phyloP scores from a whole-genome alignment of 2,797 vertebrate genomes.

The Falco naumanni region DNA sequence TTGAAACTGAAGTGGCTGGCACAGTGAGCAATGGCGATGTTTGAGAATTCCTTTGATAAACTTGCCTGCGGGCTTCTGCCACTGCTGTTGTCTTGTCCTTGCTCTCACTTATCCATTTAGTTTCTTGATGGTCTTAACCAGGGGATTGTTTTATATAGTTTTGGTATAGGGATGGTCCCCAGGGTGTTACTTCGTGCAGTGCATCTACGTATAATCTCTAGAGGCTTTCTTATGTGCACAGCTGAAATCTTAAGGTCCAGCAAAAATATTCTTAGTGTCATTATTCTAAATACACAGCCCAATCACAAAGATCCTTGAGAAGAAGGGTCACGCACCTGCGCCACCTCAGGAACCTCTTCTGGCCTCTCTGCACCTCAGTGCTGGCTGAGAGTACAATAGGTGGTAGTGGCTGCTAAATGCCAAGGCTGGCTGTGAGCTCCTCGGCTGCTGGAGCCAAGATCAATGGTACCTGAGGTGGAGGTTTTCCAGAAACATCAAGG shows the following conservation, averaged over 20 bases:
- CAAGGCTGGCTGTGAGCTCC: background rate
- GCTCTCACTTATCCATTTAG: background rate
- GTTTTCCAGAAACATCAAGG: background rate
- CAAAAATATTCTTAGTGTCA: background rate
- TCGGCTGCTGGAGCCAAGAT: background rate
- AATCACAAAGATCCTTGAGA: rapidly evolving
- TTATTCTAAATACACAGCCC: background rate
- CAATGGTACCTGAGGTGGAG: background rate
- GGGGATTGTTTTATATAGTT: background rate
- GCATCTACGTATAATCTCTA: background rate
- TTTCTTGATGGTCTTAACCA: background rate
- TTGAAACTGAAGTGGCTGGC: background rate
- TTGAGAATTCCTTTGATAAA: background rate
- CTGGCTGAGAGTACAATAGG: background rate
- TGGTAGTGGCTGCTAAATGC: background rate
- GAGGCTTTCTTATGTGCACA: background rate
- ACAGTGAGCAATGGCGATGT: background rate
- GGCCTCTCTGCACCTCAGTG: background rate
- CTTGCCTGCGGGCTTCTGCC: background rate
- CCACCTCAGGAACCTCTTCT: background rate
- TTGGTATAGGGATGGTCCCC: too few relatives aligned
- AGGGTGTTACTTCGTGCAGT: background rate
- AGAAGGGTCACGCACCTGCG: background rate
- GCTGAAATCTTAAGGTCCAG: background rate
- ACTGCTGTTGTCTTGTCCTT: background rate